Conservation (phyloP, 2,113 vertebrate genomes). For the Chrysochloris asiatica region DNA sequence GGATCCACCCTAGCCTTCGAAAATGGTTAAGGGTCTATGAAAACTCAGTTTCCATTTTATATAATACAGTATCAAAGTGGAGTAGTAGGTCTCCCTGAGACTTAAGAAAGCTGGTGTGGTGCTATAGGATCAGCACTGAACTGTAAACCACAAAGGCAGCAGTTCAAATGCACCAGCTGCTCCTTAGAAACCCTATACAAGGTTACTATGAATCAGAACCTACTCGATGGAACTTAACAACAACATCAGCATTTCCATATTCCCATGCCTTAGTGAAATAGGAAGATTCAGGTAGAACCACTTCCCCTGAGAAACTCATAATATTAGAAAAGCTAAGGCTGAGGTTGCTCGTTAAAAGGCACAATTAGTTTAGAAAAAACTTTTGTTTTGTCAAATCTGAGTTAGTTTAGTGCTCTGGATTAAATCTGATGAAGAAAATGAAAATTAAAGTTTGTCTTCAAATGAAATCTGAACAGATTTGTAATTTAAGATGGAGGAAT, state of each 20-base stretch:
- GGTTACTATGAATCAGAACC: too few relatives aligned
- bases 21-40: background rate
- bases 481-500: background rate
- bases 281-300: background rate
- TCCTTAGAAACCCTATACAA: too few relatives aligned
- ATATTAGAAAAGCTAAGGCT: background rate
- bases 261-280: background rate
- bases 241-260: too few relatives aligned
- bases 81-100: background rate
- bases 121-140: too few relatives aligned
- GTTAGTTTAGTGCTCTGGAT: background rate
- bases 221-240: too few relatives aligned
- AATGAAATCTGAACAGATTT: background rate
- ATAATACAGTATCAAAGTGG: background rate
- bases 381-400: background rate
- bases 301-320: background rate
- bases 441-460: background rate
- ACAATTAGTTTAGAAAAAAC: background rate
- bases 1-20: fast-evolving
- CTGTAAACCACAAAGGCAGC: too few relatives aligned
- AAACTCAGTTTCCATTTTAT: background rate
- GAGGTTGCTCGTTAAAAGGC: background rate
- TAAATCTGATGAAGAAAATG: background rate
- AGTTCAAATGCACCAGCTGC: too few relatives aligned
- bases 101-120: background rate